Base-by-base conservation (phyloP, 1,140 invertebrate species). In the Pachyrhynchus sulphureomaculatus region DNA sequence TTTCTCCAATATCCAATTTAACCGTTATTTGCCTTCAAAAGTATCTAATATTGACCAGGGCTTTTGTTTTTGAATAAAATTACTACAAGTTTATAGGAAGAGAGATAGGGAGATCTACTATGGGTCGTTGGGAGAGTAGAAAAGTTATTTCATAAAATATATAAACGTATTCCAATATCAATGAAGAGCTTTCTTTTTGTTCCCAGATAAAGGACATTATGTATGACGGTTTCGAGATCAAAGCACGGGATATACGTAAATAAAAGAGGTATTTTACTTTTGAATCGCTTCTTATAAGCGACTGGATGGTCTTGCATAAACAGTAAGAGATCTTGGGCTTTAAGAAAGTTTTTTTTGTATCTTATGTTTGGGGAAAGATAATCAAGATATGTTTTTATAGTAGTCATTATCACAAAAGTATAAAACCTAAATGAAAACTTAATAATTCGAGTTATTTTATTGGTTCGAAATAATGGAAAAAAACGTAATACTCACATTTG, bases 101-200 rank as follows among this genome's bases (percentile, higher is more conserved):
- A 42, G 18, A 42, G 39, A 42, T 42, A 20, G 21, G 36, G 13
- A 39, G 36, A 39, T 39, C 36, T 18, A 39, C 44, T 26, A 10
- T 24, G 17, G 13, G 32, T 20, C 34, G n/a, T 12, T 21, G 21
- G 20, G 20, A 37, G 15, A 36, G 20, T 9, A 37, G 15, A 34
- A 51, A 51, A 51, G 26, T 51, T 51, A 51, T 51, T 51, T 37
- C 48, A 37, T 37, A 51, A 26, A 34, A 51, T 17, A 48, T 32
- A 51, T 33, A 51, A n/a, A 24, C 21, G 44, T 47, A 21, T 47
- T 47, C 44, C 48, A 17, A 56, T 56, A 56, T 56, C 39, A 45
- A 56, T 56, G 39, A 39, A 56, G 53, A 56, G 53, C 53, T 21
- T 24, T 56, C 53, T 56, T 56, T 45, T 56, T 56, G 53, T 56